Percentiles rank a stretch among this genome's conserved stretches.
Evolutionary conservation across 2,888 invertebrate genomes (phyloP).

Genomic region (Byasa hedistus): DNA sequence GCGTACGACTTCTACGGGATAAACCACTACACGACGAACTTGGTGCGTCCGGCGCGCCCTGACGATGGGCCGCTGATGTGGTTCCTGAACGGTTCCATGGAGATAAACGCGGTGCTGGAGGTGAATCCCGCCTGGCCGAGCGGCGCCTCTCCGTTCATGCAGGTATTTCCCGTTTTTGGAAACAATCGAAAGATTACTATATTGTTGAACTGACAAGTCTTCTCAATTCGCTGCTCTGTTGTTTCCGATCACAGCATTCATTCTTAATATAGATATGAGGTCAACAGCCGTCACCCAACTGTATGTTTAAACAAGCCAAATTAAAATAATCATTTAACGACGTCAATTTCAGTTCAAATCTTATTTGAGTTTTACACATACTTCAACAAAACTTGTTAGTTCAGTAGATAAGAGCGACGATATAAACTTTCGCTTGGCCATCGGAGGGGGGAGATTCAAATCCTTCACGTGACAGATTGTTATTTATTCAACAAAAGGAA

Average conservation of each 20-base stretch:
- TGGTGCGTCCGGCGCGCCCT: no score
- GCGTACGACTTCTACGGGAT: no score
- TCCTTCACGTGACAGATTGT: slow-evolving; percentile 35
- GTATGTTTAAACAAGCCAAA: no score
- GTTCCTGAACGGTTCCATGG: slow-evolving; percentile 30
- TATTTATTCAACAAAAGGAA: background rate
- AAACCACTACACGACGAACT: no score
- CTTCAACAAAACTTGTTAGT: slow-evolving; percentile 30
- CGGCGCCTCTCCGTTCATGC: slow-evolving; percentile 22
- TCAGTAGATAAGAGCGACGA: slow-evolving; percentile 36
- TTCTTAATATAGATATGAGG: no score
- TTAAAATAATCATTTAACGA: background rate
- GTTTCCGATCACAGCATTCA: no score
- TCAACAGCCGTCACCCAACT: no score
- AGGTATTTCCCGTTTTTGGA: no score
- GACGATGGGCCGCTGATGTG: slow-evolving; percentile 21
- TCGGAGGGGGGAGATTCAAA: slow-evolving; percentile 38
- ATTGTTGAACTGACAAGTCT: no score
- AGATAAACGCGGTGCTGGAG: slow-evolving; percentile 26
- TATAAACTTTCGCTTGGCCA: slow-evolving; percentile 30
- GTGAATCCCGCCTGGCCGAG: slow-evolving; percentile 25
- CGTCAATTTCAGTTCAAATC: background rate
- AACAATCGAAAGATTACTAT: no score
- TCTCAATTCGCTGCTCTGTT: no score
- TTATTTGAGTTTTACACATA: background rate